These are phyloP conservation scores for Cyclargus thomasi DNA, from an alignment of 1,140 invertebrate genomes.

Conservation along the genomic window DNA sequence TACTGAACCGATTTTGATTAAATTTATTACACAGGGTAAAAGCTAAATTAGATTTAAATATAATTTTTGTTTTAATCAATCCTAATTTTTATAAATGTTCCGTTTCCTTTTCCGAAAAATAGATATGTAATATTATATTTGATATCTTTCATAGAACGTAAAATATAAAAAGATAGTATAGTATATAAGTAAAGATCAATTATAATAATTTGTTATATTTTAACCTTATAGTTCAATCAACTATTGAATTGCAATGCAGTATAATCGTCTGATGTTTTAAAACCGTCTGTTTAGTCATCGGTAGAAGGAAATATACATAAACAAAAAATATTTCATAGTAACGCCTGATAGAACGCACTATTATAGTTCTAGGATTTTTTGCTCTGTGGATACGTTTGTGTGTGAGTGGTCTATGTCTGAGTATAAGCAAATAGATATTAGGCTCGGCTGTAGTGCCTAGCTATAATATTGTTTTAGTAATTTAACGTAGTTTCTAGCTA, in stretches of 20 bases:
- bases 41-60: too few species aligned
- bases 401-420: conserved; percentile 17
- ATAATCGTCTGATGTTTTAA: conserved; percentile 36
- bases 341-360: conserved; percentile 11
- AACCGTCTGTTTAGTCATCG: conserved; percentile 41
- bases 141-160: too few species aligned
- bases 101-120: too few species aligned
- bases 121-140: too few species aligned
- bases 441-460: background rate
- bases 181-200: too few species aligned
- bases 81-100: too few species aligned
- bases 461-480: background rate
- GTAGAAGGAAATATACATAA: conserved; percentile 37
- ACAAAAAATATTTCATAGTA: conserved; percentile 31
- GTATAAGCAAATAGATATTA: background rate
- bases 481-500: background rate
- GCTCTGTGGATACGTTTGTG: conserved; percentile 20
- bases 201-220: too few species aligned
- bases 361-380: conserved; percentile 8
- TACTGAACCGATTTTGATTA: too few species aligned
- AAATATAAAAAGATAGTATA: too few species aligned
- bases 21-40: too few species aligned
- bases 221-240: conserved; percentile 42
- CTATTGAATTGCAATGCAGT: conserved; percentile 38
- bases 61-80: too few species aligned